Percentiles rank a stretch among this genome's conserved stretches.
Conservation (phyloP, 2,888 invertebrate genomes). For the Drosophila peninsularis region DNA sequence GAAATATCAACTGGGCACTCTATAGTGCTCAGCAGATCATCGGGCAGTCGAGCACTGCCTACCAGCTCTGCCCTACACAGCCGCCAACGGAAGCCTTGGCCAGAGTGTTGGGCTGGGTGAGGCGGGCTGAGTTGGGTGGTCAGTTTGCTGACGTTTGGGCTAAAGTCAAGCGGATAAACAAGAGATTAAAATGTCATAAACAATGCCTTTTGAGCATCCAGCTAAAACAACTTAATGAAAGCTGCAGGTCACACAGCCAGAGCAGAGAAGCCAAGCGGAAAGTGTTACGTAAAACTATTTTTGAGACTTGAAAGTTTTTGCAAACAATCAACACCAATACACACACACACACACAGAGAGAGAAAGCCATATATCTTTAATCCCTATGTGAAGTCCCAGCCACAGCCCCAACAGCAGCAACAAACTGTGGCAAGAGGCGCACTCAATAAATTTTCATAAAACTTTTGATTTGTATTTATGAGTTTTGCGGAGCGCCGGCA, state of each 20-base stretch:
- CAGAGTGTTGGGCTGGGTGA: conserved; percentile 20
- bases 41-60: conserved; percentile 9
- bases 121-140: conserved; percentile 15
- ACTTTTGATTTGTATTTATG: conserved; percentile 80
- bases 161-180: conserved; percentile 80
- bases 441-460: conserved; percentile 78
- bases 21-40: conserved; percentile 21
- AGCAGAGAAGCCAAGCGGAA: conserved; percentile 13
- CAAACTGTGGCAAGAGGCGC: conserved; percentile 33
- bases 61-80: too few species aligned
- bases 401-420: neutral
- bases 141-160: conserved; percentile 54
- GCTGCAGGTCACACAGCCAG: conserved; percentile 32
- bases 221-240: conserved; percentile 76
- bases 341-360: neutral
- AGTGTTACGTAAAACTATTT: conserved; percentile 57
- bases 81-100: conserved; percentile 53
- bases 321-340: conserved; percentile 47
- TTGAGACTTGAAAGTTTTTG: conserved; percentile 35
- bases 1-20: too few species aligned
- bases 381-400: conserved; percentile 21
- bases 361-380: conserved; percentile 23
- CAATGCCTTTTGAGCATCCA: conserved; percentile 68
- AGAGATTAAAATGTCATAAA: conserved; percentile 81
- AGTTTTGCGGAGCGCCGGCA: conserved; percentile 51